Conservation (phyloP, 2,113 vertebrate genomes). For the Phalacrocorax aristotelis region DNA sequence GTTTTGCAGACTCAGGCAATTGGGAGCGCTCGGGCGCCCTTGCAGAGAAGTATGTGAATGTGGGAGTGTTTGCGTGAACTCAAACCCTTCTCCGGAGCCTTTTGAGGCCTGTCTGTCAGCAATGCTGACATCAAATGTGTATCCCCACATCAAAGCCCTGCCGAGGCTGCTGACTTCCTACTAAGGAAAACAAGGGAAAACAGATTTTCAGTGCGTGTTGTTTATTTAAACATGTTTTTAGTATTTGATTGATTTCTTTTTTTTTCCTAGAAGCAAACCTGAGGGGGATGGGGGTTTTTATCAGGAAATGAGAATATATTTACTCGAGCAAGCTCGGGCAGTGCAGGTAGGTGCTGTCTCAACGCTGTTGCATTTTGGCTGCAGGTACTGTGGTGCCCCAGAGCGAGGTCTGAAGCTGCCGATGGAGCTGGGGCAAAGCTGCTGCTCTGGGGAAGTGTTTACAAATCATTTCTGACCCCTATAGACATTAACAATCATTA, state of each 20-base stretch:
- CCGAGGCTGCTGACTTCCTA: slow-evolving; percentile 8
- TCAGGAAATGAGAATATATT: slow-evolving; percentile 24
- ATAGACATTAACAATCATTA: neutral
- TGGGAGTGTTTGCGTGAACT: neutral
- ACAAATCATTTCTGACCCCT: neutral
- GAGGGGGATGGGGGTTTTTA: neutral
- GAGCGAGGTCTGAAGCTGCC: neutral
- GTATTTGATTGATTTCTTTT: neutral
- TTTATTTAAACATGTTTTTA: neutral
- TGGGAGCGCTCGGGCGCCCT: neutral
- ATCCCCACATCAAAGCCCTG: slow-evolving; percentile 54
- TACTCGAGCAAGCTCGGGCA: neutral
- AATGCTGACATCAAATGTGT: neutral
- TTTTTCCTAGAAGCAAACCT: neutral
- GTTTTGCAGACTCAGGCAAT: neutral
- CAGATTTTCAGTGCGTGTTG: neutral
- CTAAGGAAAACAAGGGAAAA: slow-evolving; percentile 38
- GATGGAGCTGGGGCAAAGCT: neutral
- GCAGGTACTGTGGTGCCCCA: fast-evolving
- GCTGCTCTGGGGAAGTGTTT: neutral
- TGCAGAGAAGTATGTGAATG: neutral
- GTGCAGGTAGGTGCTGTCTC: neutral
- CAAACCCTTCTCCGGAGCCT: neutral
- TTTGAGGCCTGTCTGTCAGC: neutral
- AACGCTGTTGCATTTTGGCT: neutral